phyloP scores from a whole-genome alignment of 2,797 vertebrate genomes.

The Peromyscus melanophrys region DNA sequence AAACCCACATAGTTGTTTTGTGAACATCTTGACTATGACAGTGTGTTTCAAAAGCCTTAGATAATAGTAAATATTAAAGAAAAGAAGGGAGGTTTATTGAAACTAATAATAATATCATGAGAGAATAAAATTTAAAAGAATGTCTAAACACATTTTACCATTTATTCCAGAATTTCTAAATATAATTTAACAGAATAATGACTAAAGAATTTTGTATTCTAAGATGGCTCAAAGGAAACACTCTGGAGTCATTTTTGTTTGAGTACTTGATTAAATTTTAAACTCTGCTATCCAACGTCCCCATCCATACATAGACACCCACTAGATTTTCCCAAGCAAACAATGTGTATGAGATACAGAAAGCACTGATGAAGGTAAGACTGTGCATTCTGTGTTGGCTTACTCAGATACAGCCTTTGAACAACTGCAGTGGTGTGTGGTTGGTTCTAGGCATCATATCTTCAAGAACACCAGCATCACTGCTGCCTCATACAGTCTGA shows the following conservation, averaged over 20 bases:
- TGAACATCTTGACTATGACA: background rate
- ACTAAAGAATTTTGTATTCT: background rate
- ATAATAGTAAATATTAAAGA: background rate
- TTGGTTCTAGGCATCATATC: background rate
- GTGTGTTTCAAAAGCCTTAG: background rate
- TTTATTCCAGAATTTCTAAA: background rate
- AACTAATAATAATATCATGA: background rate
- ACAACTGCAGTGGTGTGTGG: background rate
- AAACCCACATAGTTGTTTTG: background rate
- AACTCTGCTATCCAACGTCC: background rate
- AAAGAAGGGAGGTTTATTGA: background rate
- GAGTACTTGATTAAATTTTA: background rate
- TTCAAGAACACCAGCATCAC: background rate
- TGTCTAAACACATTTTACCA: background rate
- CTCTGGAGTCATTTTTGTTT: background rate
- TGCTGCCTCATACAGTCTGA: background rate
- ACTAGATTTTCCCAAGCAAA: background rate
- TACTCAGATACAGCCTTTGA: background rate
- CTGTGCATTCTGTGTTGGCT: background rate
- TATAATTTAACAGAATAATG: background rate
- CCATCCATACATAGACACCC: background rate
- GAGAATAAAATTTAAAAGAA: background rate
- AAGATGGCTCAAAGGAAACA: background rate
- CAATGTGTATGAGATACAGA: background rate
- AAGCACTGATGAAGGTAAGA: background rate